Evolutionary conservation across 2,888 invertebrate species (phyloP).

Genomic region (Caenorhabditis becei): DNA sequence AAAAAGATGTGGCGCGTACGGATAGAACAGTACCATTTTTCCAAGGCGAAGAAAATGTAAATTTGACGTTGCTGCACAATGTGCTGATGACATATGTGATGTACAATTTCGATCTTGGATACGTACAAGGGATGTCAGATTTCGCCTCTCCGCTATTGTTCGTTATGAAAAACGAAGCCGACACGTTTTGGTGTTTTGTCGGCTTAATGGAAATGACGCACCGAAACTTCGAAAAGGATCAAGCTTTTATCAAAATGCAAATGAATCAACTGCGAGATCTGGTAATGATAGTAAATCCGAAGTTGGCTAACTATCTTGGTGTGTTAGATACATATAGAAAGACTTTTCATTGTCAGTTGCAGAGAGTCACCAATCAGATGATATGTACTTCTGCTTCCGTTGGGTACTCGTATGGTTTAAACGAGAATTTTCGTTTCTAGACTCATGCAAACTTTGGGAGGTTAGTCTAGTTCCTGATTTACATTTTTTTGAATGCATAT

Average conservation of each 20-base stretch:
- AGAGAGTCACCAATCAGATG: slow-evolving; percentile 91
- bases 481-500: no score
- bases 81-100: slow-evolving; percentile 98
- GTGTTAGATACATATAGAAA: no score
- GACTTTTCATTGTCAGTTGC: no score
- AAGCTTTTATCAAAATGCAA: slow-evolving; percentile 95
- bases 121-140: slow-evolving; percentile 97
- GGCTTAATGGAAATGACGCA: slow-evolving; percentile 97
- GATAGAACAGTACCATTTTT: slow-evolving; percentile 93
- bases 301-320: slow-evolving; percentile 90
- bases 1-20: slow-evolving; percentile 97
- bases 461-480: slow-evolving; percentile 19
- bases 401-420: slow-evolving; percentile 98
- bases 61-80: slow-evolving; percentile 90
- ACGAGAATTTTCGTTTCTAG: slow-evolving; percentile 90
- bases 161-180: slow-evolving; percentile 93
- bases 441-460: slow-evolving; percentile 89
- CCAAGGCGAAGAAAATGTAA: slow-evolving; percentile 94
- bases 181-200: slow-evolving; percentile 99
- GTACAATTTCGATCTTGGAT: slow-evolving; percentile 96
- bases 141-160: slow-evolving; percentile 93
- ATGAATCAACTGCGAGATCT: slow-evolving; percentile 90
- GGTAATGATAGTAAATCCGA: slow-evolving; percentile 89
- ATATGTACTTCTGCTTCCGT: slow-evolving; percentile 99
- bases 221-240: slow-evolving; percentile 96